Base-by-base conservation (phyloP, 2,888 invertebrate species). In the Onthophagus sagittarius region DNA sequence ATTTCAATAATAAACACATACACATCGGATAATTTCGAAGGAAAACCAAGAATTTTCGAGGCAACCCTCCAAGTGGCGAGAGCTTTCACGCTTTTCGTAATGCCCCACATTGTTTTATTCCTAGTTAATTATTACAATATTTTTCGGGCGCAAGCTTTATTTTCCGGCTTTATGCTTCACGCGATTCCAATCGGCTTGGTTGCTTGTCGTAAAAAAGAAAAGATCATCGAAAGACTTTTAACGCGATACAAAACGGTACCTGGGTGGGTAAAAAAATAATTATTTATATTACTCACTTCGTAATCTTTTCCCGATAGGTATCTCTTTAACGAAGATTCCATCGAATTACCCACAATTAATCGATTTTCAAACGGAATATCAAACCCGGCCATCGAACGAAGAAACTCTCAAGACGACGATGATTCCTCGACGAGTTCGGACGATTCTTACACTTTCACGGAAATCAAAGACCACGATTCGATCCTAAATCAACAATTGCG, bases 1-100 rank as follows among this genome's bases (percentile, higher is more conserved):
- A 85, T 87, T 69, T 86, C 87, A 5, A 88, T 88, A 83, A 85
- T 88, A 5, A 87, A 88, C 75, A 87, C 86, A 31, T 84, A 87
- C 14, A 79, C 87, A 69, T 86, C 86, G 76, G 88, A 88, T 75
- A 86, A 86, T 0, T 88, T 88, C 75, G 87, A 88, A 77, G 82
- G 84, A 11, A 83, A 85, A 13, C 75, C 87, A 13, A 85, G 84
- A 62, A 77, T 86, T 13, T 81, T 87, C 65, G 83, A 86, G 76
- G 85, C 86, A 15, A 71, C 86, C 65, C 86, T 86, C 76, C 86
- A 84, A 71, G 82, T 85, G 2, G 87, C 86, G 0, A 88, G 87
- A 83, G 87, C 88, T 9, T 75, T 87, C 14, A 88, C 87, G 39
- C 85, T 86, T 76, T 83, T 86, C 5, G 76, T 85, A 70, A 86